Evolutionary conservation across 1,140 invertebrate species (phyloP).

Genomic region (Cyphomyrmex costatus): DNA sequence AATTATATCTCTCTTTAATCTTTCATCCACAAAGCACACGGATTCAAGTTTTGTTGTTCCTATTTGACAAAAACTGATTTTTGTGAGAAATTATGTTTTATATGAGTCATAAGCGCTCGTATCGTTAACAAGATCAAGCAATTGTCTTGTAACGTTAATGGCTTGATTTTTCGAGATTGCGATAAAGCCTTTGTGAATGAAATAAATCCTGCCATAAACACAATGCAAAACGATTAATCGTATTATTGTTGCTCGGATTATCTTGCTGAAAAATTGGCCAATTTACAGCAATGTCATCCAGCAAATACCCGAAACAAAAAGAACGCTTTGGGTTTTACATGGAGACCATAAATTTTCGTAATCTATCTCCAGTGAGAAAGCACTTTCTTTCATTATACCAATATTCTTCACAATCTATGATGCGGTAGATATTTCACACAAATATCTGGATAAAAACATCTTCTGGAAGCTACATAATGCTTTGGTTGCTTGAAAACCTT

Average conservation of each 20-base stretch:
- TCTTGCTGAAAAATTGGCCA: constrained; percentile 48
- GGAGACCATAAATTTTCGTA: constrained; percentile 36
- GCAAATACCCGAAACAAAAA: constrained; percentile 28
- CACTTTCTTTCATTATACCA: not conserved
- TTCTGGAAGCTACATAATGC: constrained; percentile 2
- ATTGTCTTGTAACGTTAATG: constrained; percentile 29
- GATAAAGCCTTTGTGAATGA: constrained; percentile 6
- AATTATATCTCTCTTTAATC: not conserved
- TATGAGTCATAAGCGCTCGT: not conserved
- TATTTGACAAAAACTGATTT: not conserved
- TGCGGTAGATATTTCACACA: constrained; percentile 15
- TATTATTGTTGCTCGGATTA: constrained; percentile 33
- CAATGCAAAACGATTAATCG: constrained; percentile 40
- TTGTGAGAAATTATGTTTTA: not conserved
- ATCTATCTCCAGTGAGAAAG: constrained; percentile 12
- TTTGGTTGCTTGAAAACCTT: not conserved
- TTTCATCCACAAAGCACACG: not conserved
- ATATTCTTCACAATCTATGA: constrained; percentile 17
- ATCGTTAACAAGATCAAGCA: constrained; percentile 26
- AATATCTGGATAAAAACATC: constrained; percentile 17
- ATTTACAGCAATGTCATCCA: constrained; percentile 6
- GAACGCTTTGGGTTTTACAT: not conserved
- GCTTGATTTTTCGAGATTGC: constrained; percentile 44
- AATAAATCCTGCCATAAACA: constrained; percentile 19
- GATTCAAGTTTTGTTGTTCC: not conserved